phyloP scores from a whole-genome alignment of 2,113 vertebrate genomes.

The Xyliphius kryptos region DNA sequence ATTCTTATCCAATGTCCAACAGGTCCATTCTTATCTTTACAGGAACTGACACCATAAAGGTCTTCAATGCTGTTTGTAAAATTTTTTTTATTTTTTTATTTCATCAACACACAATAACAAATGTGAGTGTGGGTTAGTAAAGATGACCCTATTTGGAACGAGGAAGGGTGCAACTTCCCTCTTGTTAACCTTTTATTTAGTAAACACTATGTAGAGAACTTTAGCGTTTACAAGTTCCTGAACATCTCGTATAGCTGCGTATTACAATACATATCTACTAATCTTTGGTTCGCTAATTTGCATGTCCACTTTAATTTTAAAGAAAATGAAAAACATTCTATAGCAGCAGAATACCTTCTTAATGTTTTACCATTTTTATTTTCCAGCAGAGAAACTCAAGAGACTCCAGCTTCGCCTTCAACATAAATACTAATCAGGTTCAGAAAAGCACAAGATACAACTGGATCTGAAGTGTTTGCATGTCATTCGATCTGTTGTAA shows the following conservation, averaged over 20 bases:
- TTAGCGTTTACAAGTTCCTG: constrained; percentile 11
- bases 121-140: no score
- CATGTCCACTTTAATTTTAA: neutral
- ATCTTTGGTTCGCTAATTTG: no score
- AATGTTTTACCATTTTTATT: neutral
- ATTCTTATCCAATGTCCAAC: no score
- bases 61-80: no score
- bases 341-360: neutral
- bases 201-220: no score
- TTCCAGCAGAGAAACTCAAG: neutral
- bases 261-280: neutral
- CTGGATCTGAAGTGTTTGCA: neutral
- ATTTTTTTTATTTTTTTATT: no score
- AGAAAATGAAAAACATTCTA: neutral
- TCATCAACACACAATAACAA: no score
- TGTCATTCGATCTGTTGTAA: neutral
- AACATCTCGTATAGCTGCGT: constrained; percentile 8
- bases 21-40: no score
- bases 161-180: no score
- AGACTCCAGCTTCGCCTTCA: neutral
- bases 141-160: no score
- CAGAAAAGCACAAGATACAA: neutral
- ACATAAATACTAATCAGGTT: neutral
- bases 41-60: no score
- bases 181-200: no score